Evolutionary conservation across 2,888 invertebrate species (phyloP), one percentile per base, ranked within the genome.

Genomic region (Tetrapedia diversipes): DNA sequence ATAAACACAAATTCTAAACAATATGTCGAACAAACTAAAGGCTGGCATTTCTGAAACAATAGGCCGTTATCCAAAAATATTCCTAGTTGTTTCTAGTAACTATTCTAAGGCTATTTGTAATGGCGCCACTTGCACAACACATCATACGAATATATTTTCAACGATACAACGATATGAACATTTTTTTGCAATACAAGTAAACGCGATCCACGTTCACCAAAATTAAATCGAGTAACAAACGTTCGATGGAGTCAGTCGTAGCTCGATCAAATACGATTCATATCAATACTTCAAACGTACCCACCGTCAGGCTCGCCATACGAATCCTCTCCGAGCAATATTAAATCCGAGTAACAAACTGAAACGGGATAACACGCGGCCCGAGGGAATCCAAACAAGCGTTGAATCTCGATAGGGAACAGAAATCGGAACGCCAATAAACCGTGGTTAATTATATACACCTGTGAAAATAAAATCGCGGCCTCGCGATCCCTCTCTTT

Each of bases 391-490:
- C 59, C n/a, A 53, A 75, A 75, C 59, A 53, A 49, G 57, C 29
- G 24, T 32, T 43, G 56, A 41, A 37, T 32, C 39, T 14, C 39
- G 47, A 29, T 27, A 49, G 51, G 51, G 29, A 3, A 16, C 19
- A n/a, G 24, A 47, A 60, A 64, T 77, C 59, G 54, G 54, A 77
- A 69, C 61, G 64, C 29, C 59, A 69, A 77, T 59, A 77, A 77
- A 76, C 63, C 54, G 43, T 29, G 47, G 72, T 67, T 67, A 78
- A 78, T 72, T 78, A 78, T 78, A 64, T 67, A 64, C 66, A 66
- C 59, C 63, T 66, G 71, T 77, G 61, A 72, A 78, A 78, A 78
- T 78, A 78, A 77, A 67, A 77, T 77, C 64, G 70, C 41, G 54
- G 70, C 45, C 27, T 61, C 77, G 60, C 61, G 66, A 75, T 69